Evolutionary conservation across 23 tunicate genomes (phyloP).

Genomic region (Corella eumyota): DNA sequence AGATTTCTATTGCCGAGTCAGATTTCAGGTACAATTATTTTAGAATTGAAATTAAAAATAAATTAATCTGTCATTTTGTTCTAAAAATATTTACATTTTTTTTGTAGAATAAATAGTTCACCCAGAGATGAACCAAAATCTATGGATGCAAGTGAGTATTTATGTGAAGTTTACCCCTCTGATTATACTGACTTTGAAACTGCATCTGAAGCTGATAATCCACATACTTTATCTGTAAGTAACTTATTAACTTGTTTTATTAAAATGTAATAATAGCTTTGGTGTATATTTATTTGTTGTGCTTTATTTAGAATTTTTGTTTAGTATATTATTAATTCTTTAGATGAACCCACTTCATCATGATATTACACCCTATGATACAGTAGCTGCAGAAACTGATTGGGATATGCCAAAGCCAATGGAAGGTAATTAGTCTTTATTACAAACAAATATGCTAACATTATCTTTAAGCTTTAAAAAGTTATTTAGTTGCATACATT

Average conservation of each 20-base stretch:
- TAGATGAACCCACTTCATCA: slow-evolving; percentile 17
- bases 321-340: too few relatives aligned
- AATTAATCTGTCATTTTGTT: too few relatives aligned
- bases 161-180: slow-evolving; percentile 63
- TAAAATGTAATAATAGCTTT: too few relatives aligned
- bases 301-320: too few relatives aligned
- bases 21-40: slow-evolving; percentile 25
- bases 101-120: slow-evolving; percentile 3
- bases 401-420: slow-evolving; percentile 7
- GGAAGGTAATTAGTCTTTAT: background rate
- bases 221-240: too few relatives aligned
- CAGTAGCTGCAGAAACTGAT: slow-evolving; percentile 40
- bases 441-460: too few relatives aligned
- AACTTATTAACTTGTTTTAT: too few relatives aligned
- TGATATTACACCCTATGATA: slow-evolving; percentile 44
- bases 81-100: too few relatives aligned
- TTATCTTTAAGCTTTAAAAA: too few relatives aligned
- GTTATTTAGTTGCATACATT: too few relatives aligned
- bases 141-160: slow-evolving; percentile 14
- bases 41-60: too few relatives aligned
- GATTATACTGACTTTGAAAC: slow-evolving; percentile 79
- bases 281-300: too few relatives aligned
- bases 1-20: slow-evolving; percentile 73
- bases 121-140: slow-evolving; percentile 9
- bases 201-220: slow-evolving; percentile 38